Evolutionary conservation across 2,797 vertebrate genomes (phyloP), one percentile per base, ranked within the genome.

Genomic region (Mallotus villosus): DNA sequence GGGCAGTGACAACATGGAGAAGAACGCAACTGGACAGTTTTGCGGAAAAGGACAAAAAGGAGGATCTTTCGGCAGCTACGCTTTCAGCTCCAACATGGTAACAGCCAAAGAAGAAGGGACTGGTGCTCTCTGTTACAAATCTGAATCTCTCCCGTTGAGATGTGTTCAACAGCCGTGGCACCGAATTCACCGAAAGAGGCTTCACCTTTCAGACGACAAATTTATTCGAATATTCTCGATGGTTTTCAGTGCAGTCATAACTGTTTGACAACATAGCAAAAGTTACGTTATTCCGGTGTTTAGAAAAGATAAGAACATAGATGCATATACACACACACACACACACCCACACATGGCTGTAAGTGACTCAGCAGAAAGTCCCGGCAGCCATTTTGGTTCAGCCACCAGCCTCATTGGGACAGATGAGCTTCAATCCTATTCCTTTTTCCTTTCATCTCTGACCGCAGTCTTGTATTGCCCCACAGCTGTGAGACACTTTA

Each of bases 331-430:
- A 58, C 63, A 66, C 41, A 61, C 32, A 32, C 55, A 46, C 62
- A 51, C 12, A 59, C 72, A 68, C 61, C 53, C 65, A 37, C 49
- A 37, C 59, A 63, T 59, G 32, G 34, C 63, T 53, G 55, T n/a
- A 32, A 19, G 70, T 63, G 69, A 76, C 32, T 74, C 67, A 63
- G 67, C 67, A 74, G 16, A 64, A 69, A 67, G 22, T 21, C 57
- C 27, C 74, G 49, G 41, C 58, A 55, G 59, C 58, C 68, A 75
- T 67, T 41, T 71, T 71, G 6, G 60, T 60, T 4, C 66, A 68
- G 58, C 41, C 29, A 25, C 51, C n/a, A n/a, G 63, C 21, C 17
- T 61, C 29, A 29, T 21, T 17, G 6, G n/a, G 41, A 61, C 64
- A 73, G 66, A 62, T 71, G 74, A 71, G 46, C 58, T 19, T 64